These are phyloP conservation scores for Pyrocephalus nanus DNA, from an alignment of 2,797 vertebrate genomes.

Conservation along the genomic window DNA sequence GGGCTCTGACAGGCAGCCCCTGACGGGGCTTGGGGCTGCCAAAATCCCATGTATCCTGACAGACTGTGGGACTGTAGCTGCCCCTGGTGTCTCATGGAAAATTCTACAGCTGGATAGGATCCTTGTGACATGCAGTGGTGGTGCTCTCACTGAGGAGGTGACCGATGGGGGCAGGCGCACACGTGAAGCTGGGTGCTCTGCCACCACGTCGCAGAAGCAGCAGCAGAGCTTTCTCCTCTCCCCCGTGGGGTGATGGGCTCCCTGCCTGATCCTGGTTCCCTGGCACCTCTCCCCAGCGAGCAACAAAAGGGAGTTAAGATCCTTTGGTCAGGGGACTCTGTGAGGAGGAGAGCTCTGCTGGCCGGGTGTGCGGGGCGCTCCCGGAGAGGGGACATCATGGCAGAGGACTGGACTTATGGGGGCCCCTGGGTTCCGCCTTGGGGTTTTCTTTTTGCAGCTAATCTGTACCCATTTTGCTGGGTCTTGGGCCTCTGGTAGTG, in stretches of 20 bases:
- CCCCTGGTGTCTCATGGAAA: background rate
- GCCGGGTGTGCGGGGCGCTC: rapidly evolving
- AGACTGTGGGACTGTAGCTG: background rate
- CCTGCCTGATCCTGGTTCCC: background rate
- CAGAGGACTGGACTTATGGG: background rate
- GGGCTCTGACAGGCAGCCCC: background rate
- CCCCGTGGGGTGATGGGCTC: rapidly evolving
- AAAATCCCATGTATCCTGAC: background rate
- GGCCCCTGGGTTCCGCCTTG: rapidly evolving
- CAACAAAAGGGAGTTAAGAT: background rate
- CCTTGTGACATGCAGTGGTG: rapidly evolving
- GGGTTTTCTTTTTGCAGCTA: background rate
- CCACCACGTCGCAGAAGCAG: rapidly evolving
- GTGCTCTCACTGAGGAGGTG: background rate
- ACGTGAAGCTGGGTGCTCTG: rapidly evolving
- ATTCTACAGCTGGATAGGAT: background rate
- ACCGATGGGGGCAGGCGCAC: rapidly evolving
- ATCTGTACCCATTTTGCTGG: background rate
- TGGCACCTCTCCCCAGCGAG: background rate
- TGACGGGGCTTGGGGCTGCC: background rate
- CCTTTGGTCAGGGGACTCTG: rapidly evolving
- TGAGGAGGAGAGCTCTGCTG: background rate
- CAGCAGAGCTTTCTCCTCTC: background rate
- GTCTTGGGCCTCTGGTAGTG: background rate
- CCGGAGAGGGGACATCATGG: rapidly evolving